Evolutionary conservation across 2,888 invertebrate species (phyloP), one percentile per base, ranked within the genome.

Genomic region (Hydriomena furcata): DNA sequence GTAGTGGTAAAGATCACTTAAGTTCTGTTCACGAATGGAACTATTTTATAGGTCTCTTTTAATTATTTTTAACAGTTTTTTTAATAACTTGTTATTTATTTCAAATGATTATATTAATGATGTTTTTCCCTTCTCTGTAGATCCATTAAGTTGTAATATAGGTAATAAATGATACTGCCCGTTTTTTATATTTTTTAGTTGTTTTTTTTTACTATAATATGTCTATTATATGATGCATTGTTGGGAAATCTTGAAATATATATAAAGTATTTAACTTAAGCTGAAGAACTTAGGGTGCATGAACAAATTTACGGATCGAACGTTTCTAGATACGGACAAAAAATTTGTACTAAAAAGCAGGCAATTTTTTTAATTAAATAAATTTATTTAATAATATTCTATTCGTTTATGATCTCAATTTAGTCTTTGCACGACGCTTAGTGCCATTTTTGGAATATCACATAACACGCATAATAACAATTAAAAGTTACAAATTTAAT

Each of bases 51-150:
- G 76, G 79, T 73, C 66, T 80, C 82, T 73, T 78, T 84, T 84
- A 82, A 82, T 85, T 84, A 86, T 82, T 87, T 77, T 87, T 86
- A 89, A 86, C 87, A 85, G 79, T 84, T 86, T 88, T 82, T 83
- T 84, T 78, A 69, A 79, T 85, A 87, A 85, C 80, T 87, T 89
- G 90, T 90, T 90, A 90, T 90, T 90, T 90, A 90, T 90, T 90
- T 89, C 84, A 90, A 88, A 89, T 87, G 89, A 89, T 87, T 88
- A 88, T 88, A 87, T 83, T 85, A 86, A 83, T 79, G 79, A 83
- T 81, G 87, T 89, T 87, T 82, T 82, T 73, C 68, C 51, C 71
- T 84, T 82, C 79, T 76, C 66, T 77, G 82, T 87, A 87, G 85
- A 76, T 75, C 71, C 79, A 71, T 76, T 88, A 87, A 84, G 80